Conservation (phyloP, 2,113 vertebrate species). For the Heliornis fulica region DNA sequence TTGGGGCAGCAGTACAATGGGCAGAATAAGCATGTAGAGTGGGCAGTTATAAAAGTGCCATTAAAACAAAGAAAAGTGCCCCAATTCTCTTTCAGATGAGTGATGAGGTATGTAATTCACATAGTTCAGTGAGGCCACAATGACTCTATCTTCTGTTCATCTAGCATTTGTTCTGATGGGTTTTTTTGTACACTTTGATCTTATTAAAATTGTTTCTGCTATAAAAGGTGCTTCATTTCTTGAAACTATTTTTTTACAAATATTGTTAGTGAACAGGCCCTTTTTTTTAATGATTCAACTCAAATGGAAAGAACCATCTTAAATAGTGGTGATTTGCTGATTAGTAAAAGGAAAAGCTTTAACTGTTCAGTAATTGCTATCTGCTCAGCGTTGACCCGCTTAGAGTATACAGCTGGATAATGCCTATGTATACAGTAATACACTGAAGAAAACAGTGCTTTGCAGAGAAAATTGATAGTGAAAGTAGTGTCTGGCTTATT, state of each 20-base stretch:
- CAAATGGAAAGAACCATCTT: background rate
- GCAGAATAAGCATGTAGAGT: background rate
- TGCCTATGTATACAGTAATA: background rate
- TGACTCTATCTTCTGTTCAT: background rate
- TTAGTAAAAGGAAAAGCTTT: background rate
- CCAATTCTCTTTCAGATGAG: background rate
- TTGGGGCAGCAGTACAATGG: background rate
- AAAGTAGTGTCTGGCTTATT: background rate
- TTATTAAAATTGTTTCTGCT: conserved; percentile 25
- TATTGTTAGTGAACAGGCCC: background rate
- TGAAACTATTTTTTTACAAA: background rate
- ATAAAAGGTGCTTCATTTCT: background rate
- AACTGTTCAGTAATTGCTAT: background rate
- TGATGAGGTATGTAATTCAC: background rate
- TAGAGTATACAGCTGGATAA: background rate
- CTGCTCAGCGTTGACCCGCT: background rate
- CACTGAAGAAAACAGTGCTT: background rate
- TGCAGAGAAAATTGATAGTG: background rate
- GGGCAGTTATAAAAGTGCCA: background rate
- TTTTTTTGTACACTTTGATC: background rate
- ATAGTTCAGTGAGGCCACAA: background rate
- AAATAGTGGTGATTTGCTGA: background rate
- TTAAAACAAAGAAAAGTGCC: background rate
- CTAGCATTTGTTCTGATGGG: background rate
- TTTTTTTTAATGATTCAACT: background rate